Percentiles rank a stretch among this genome's conserved stretches.
Conservation (phyloP, 2,888 invertebrate genomes). For the Trypoxylon attenuatum region DNA sequence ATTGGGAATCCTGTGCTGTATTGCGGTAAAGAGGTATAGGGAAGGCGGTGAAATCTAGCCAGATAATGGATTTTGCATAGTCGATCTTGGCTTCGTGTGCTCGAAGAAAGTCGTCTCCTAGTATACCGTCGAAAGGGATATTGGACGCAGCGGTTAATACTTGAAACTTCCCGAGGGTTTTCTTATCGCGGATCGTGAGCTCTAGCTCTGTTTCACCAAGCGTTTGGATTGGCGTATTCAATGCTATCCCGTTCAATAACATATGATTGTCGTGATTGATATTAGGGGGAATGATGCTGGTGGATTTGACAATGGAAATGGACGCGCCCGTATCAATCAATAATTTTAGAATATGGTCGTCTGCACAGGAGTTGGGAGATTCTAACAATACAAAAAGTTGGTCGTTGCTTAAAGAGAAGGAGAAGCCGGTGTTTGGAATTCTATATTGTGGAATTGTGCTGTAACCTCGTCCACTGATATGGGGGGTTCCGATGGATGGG, state of each 20-base stretch:
- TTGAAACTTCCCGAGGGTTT: background rate
- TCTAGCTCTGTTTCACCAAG: constrained; percentile 4
- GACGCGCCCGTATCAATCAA: constrained; percentile 7
- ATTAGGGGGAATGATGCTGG: background rate
- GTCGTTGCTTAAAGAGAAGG: background rate
- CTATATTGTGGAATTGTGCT: background rate
- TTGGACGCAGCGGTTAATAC: background rate
- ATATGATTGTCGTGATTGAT: background rate
- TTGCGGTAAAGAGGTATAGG: background rate
- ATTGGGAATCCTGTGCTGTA: background rate
- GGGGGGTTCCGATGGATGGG: background rate
- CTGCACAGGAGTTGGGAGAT: background rate
- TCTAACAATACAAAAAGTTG: constrained; percentile 3
- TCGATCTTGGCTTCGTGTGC: constrained; percentile 1
- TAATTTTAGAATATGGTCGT: constrained; percentile 12
- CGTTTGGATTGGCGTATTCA: background rate
- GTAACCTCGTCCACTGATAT: background rate
- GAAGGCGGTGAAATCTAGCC: constrained; percentile 1
- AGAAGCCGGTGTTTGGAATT: background rate
- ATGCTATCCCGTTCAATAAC: background rate
- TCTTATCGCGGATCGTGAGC: background rate
- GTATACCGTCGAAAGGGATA: constrained; percentile 5
- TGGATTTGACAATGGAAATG: constrained; percentile 4
- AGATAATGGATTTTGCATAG: background rate
- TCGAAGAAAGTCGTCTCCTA: constrained; percentile 5